Percentiles rank a stretch among this genome's conserved stretches.
Evolutionary conservation across 2,113 vertebrate species (phyloP).

Genomic region (Poecilia latipinna): DNA sequence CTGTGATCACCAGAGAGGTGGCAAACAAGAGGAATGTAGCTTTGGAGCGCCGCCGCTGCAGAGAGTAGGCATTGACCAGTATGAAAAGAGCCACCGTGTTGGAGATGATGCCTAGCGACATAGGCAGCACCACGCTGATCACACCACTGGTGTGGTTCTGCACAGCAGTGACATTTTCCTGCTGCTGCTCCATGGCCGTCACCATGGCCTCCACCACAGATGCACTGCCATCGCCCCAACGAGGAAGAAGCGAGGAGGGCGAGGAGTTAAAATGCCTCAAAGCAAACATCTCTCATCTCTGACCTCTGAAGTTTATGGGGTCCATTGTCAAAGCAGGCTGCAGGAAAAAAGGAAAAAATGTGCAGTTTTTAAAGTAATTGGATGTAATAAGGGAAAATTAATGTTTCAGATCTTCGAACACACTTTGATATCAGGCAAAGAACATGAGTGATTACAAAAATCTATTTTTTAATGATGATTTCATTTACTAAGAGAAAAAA

Average conservation of each 20-base stretch:
- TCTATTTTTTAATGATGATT: neutral
- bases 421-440: neutral
- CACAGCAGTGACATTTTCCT: slow-evolving; percentile 54
- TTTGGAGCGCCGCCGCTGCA: slow-evolving; percentile 83
- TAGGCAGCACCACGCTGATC: slow-evolving; percentile 81
- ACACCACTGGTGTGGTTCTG: slow-evolving; percentile 44
- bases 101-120: slow-evolving; percentile 87
- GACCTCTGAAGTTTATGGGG: slow-evolving; percentile 6
- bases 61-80: slow-evolving; percentile 82
- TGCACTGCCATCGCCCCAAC: slow-evolving; percentile 49
- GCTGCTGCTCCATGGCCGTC: slow-evolving; percentile 22
- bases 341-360: slow-evolving; percentile 36
- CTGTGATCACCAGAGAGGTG: slow-evolving; percentile 85
- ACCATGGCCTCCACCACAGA: slow-evolving; percentile 38
- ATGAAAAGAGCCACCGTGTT: slow-evolving; percentile 87
- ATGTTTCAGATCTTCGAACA: neutral
- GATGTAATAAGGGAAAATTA: neutral
- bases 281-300: slow-evolving; percentile 72
- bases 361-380: neutral
- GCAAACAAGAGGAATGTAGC: slow-evolving; percentile 88
- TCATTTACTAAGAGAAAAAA: neutral
- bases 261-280: slow-evolving; percentile 67
- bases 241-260: slow-evolving; percentile 27
- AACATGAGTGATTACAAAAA: neutral
- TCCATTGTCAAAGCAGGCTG: slow-evolving; percentile 47